Conservation (phyloP, 2,797 vertebrate species). For the Fistularia commersonii region DNA sequence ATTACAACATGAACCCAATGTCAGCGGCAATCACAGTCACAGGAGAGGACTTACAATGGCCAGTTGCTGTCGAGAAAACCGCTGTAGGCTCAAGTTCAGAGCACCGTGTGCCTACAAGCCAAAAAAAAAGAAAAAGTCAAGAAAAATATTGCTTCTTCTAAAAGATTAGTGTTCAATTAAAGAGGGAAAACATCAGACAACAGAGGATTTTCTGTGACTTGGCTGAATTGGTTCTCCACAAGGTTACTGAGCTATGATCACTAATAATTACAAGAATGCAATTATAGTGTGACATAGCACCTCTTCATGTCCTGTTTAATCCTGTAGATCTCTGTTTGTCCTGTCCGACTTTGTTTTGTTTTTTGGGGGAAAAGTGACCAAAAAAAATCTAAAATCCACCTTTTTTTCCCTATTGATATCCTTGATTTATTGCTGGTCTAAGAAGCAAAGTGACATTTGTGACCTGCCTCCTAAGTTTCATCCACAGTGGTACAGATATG, state of each 20-base stretch:
- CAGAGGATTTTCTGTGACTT: slow-evolving; percentile 65
- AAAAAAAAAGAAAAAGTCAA: slow-evolving; percentile 59
- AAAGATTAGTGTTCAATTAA: slow-evolving; percentile 69
- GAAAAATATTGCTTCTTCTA: slow-evolving; percentile 76
- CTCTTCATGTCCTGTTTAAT: too few species aligned
- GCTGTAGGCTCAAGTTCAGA: slow-evolving; percentile 46
- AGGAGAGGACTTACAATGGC: slow-evolving; percentile 54
- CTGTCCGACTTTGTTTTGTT: too few species aligned
- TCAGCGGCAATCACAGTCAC: slow-evolving; percentile 64
- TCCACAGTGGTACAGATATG: too few species aligned
- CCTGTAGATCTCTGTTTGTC: too few species aligned
- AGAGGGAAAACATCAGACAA: slow-evolving; percentile 61
- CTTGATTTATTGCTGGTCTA: too few species aligned
- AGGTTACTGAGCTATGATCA: slow-evolving; percentile 31
- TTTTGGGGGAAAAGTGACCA: too few species aligned
- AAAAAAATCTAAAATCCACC: too few species aligned
- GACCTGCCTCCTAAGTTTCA: too few species aligned
- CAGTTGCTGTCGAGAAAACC: slow-evolving; percentile 55
- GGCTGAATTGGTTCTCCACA: slow-evolving; percentile 52
- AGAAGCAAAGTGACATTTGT: too few species aligned
- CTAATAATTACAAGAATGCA: slow-evolving; percentile 5
- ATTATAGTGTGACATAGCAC: too few species aligned
- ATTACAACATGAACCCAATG: slow-evolving; percentile 53
- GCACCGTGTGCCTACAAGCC: slow-evolving; percentile 35
- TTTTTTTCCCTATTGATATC: too few species aligned